A percentile compares a stretch with the other conserved stretches of the same genome.
phyloP scores from a whole-genome alignment of 2,888 invertebrate genomes.

The Pandemis cinnamomeana region DNA sequence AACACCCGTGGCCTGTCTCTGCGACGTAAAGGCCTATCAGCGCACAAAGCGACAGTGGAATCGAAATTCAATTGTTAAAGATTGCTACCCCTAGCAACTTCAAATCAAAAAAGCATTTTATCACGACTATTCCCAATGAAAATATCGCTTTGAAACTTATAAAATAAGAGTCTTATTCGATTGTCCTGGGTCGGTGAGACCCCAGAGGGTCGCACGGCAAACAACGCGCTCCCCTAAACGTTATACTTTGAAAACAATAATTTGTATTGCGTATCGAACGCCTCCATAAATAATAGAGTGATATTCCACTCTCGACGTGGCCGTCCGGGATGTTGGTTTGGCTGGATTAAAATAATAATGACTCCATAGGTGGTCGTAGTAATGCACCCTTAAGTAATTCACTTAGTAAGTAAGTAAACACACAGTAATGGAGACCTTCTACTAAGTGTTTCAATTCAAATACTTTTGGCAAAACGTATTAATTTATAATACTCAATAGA shows the following conservation, averaged over 20 bases:
- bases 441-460: background rate
- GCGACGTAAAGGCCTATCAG: slow-evolving; percentile 73
- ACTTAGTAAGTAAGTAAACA: background rate
- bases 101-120: slow-evolving; percentile 70
- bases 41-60: slow-evolving; percentile 68
- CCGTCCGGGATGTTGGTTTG: slow-evolving; percentile 57
- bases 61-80: slow-evolving; percentile 83
- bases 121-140: slow-evolving; percentile 51
- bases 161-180: slow-evolving; percentile 66
- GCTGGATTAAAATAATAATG: slow-evolving; percentile 59
- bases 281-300: slow-evolving; percentile 84
- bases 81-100: slow-evolving; percentile 66
- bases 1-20: slow-evolving; percentile 71
- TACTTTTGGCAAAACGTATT: background rate
- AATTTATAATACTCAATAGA: background rate
- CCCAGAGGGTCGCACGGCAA: slow-evolving; percentile 80
- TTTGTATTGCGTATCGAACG: slow-evolving; percentile 85
- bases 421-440: background rate
- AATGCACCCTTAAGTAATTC: background rate
- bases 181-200: slow-evolving; percentile 53
- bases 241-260: slow-evolving; percentile 85
- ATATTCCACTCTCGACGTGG: slow-evolving; percentile 67
- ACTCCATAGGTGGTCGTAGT: slow-evolving; percentile 36
- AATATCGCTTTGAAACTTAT: slow-evolving; percentile 63
- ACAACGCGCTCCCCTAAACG: slow-evolving; percentile 83